Base-by-base conservation (phyloP, 1,140 invertebrate species). In the Micrasema minimum region DNA sequence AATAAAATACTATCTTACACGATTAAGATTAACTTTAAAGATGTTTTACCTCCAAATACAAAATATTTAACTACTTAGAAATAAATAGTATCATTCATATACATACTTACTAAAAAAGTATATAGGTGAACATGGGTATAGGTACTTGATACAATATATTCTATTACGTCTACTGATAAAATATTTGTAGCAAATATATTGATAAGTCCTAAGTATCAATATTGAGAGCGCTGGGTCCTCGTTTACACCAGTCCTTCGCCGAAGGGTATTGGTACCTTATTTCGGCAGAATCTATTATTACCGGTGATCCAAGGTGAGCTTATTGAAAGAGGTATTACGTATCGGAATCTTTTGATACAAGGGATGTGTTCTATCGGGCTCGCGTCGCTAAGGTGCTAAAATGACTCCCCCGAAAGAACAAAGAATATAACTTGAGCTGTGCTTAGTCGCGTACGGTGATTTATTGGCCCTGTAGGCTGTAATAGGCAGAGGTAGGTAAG, bases 381-480 rank as follows among this genome's bases (percentile, higher is more conserved):
- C 26, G 18, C 41, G 57, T 37, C 45, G 38, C n/a, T 45, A 16
- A 45, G 18, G 18, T 45, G n/a, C 57, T 62, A 62, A 62, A 62
- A 62, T 62, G 57, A 62, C 53, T 62, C 20, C 20, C 57, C 12
- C n/a, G 31, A 35, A 62, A 62, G 57, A 62, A 62, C 37, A 62
- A 43, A 62, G 57, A 10, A 51, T 51, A 57, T 22, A 43, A 10
- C 20, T 43, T 5, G 37, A 43, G 18, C 20, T 20, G 12, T 26
- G 43, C 12, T 51, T 51, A 20, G 48, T 22, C 16, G 9, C 12
- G 22, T 1, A 12, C 11, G 45, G 14, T 62, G 57, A 62, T 62
- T 62, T 43, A 43, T 26, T 62, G 57, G 10, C 37, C 11, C 37
- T 43, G 5, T n/a, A n/a, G n/a, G n/a, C n/a, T n/a, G n/a, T n/a